Base-by-base conservation (phyloP, 2,113 vertebrate genomes). In the Xenus cinereus region DNA sequence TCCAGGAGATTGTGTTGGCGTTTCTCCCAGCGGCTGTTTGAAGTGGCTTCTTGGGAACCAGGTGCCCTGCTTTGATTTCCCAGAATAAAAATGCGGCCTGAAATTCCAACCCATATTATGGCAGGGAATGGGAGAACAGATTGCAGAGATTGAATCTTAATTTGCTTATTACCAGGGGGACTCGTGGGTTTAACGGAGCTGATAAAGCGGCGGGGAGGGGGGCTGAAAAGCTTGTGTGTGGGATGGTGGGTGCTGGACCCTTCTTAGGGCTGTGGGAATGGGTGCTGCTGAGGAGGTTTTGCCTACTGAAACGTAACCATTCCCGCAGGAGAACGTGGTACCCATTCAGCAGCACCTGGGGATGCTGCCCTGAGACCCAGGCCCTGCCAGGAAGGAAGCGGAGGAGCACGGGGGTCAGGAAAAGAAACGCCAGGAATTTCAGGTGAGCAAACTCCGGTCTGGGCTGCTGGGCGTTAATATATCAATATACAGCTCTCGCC, bases 231-330 rank as follows among this genome's bases (percentile, higher is more conserved):
- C 32, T 84, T 26, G 21, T 11, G 11, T 27, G 3, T n/a, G 30
- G 53, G 23, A 4, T 68, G 37, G 37, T 62, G 60, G 57, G 8
- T 87, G 67, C 50, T 51, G 56, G 33, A 15, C 9, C 33, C 13
- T 86, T 76, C 51, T 51, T 56, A 26, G 68, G 30, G 10, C 24
- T 10, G 19, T 22, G 78, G 43, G 37, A 62, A 14, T 39, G 0
- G 1, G 2, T 45, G 0, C 13, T 71, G 46, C 15, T 76, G 60
- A 68, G 41, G 66, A 17, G 35, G 17, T 30, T 80, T 62, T 75
- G 54, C 59, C 35, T 67, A 56, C 63, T 82, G 85, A 63, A 50
- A 15, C 0, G 0, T 3, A 48, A 54, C 56, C 2, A 0, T 54
- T 74, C 28, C 82, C 2, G 2, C 57, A 57, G 82, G 84, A 41